Evolutionary conservation across 1,140 invertebrate genomes (phyloP).

Genomic region (Tenebrio molitor): DNA sequence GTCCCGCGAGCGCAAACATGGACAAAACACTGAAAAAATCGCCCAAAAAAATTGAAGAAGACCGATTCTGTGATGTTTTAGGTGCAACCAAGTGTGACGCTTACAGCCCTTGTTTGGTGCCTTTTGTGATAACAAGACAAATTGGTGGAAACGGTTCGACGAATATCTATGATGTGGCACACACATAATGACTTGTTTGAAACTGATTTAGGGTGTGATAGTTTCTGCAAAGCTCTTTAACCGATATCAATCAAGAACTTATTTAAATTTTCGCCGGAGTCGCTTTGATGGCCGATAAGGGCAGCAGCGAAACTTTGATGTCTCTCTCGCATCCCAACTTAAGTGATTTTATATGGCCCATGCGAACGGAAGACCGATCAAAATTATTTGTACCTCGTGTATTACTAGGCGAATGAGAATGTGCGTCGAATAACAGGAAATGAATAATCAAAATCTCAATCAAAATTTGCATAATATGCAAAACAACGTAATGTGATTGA

Average conservation of each 20-base stretch:
- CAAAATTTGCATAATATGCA: too few species aligned
- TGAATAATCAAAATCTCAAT: too few species aligned
- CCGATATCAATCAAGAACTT: slow-evolving; percentile 25
- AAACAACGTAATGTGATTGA: too few species aligned
- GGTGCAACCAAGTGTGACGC: neutral
- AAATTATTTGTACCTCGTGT: too few species aligned
- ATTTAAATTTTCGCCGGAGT: slow-evolving; percentile 25
- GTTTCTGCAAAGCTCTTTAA: slow-evolving; percentile 18
- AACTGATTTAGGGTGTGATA: slow-evolving; percentile 29
- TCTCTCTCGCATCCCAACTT: slow-evolving; percentile 24
- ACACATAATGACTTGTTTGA: slow-evolving; percentile 9
- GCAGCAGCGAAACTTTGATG: slow-evolving; percentile 6
- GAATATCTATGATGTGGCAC: neutral
- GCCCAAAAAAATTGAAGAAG: neutral
- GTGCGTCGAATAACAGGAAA: too few species aligned
- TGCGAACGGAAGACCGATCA: neutral
- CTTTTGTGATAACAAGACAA: slow-evolving; percentile 12
- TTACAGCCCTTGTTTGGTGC: neutral
- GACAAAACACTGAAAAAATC: neutral
- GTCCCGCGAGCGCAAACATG: neutral
- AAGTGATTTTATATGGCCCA: slow-evolving; percentile 23
- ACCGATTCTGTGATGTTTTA: neutral
- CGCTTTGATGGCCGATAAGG: slow-evolving; percentile 9
- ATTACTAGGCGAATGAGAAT: too few species aligned
- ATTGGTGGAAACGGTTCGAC: slow-evolving; percentile 9